These are phyloP conservation scores for Eupeodes latifasciatus DNA, from an alignment of 2,888 invertebrate species.

Conservation along the genomic window DNA sequence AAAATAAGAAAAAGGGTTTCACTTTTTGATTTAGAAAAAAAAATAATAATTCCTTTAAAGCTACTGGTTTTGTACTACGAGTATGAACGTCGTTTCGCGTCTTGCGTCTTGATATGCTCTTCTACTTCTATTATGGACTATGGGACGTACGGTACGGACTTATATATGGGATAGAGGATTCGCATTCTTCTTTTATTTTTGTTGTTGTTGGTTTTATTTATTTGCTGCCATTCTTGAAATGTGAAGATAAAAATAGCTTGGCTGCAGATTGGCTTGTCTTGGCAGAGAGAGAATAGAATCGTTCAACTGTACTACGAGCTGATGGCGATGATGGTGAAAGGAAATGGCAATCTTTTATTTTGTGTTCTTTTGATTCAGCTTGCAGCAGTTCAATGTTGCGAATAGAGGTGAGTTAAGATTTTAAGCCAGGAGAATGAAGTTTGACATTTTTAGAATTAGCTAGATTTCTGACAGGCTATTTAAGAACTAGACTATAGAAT, in stretches of 20 bases:
- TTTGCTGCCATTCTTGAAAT: constrained; percentile 58
- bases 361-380: neutral
- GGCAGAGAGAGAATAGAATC: constrained; percentile 57
- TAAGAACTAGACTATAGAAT: constrained; percentile 24
- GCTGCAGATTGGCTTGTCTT: constrained; percentile 41
- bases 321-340: constrained; percentile 9
- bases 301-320: neutral
- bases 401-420: constrained; percentile 35
- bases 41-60: constrained; percentile 49
- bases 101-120: constrained; percentile 45
- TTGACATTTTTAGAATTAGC: constrained; percentile 37
- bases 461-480: constrained; percentile 14
- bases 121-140: too few species aligned
- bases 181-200: constrained; percentile 42
- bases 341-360: constrained; percentile 22
- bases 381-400: constrained; percentile 28
- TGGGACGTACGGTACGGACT: neutral
- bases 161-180: constrained; percentile 50
- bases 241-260: constrained; percentile 71
- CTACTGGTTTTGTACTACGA: constrained; percentile 66
- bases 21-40: constrained; percentile 62
- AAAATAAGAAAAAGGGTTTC: constrained; percentile 61
- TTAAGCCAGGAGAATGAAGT: constrained; percentile 16
- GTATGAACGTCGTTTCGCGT: constrained; percentile 5
- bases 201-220: constrained; percentile 46